phyloP scores from a whole-genome alignment of 2,797 vertebrate species.

The Astyanax mexicanus region DNA sequence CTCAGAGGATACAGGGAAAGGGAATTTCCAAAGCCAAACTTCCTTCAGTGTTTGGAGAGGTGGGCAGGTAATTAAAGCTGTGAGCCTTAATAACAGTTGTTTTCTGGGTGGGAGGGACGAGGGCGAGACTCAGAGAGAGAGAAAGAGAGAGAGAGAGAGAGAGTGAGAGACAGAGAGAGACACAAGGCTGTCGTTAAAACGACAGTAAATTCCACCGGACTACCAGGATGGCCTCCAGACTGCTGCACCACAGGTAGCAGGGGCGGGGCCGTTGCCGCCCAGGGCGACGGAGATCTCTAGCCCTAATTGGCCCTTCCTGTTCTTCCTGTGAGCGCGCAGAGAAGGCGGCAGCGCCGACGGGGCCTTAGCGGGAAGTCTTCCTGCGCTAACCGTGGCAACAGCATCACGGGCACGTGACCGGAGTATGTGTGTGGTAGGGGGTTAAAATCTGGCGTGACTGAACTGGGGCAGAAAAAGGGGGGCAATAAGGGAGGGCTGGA shows the following conservation, averaged over 20 bases:
- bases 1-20: not conserved
- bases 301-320: slow-evolving; percentile 36
- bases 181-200: slow-evolving; percentile 36
- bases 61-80: slow-evolving; percentile 9
- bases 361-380: slow-evolving; percentile 70
- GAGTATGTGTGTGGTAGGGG: slow-evolving; percentile 63
- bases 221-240: slow-evolving; percentile 35
- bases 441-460: slow-evolving; percentile 73
- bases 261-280: slow-evolving; percentile 13
- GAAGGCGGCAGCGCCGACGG: slow-evolving; percentile 44
- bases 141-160: not conserved
- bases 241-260: slow-evolving; percentile 38
- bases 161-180: not conserved
- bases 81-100: slow-evolving; percentile 18
- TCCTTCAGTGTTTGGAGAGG: not conserved
- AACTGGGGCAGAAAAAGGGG: slow-evolving; percentile 76
- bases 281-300: slow-evolving; percentile 29
- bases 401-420: slow-evolving; percentile 68
- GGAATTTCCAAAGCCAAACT: not conserved
- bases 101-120: slow-evolving; percentile 27
- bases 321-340: slow-evolving; percentile 17
- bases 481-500: slow-evolving; percentile 27
- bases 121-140: slow-evolving; percentile 6
- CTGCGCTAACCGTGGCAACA: slow-evolving; percentile 79
- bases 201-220: slow-evolving; percentile 33